These are phyloP conservation scores for Typhlichthys subterraneus DNA, from an alignment of 2,797 vertebrate species.

Conservation along the genomic window DNA sequence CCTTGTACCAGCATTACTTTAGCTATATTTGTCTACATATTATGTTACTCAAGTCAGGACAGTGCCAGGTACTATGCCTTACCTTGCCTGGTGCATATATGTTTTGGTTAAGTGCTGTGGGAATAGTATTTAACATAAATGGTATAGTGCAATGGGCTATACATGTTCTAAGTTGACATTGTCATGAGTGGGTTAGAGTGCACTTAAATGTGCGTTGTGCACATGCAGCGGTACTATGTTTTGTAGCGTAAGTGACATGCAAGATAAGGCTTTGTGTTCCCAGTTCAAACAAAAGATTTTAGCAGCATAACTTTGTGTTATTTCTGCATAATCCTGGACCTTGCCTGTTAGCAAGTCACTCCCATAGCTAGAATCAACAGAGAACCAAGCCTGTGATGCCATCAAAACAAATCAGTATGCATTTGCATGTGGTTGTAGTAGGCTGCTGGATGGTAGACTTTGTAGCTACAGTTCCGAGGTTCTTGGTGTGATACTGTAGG, in stretches of 20 bases:
- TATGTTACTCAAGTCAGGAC: conserved; percentile 38
- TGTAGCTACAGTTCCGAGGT: background rate
- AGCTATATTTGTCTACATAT: conserved; percentile 36
- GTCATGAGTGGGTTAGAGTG: conserved; percentile 24
- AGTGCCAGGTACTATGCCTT: background rate
- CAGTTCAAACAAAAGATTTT: conserved; percentile 7
- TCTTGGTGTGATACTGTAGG: background rate
- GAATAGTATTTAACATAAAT: conserved; percentile 24
- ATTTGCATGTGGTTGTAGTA: conserved; percentile 1
- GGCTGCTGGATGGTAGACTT: background rate
- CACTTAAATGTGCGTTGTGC: background rate
- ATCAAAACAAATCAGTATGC: conserved; percentile 17
- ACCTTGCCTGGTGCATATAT: background rate
- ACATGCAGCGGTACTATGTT: background rate
- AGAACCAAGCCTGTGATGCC: conserved; percentile 10
- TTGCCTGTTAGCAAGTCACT: conserved; percentile 17
- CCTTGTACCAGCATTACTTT: conserved; percentile 28
- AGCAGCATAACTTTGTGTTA: background rate
- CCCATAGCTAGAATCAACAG: conserved; percentile 3
- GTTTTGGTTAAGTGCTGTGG: conserved; percentile 8
- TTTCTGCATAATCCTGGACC: background rate
- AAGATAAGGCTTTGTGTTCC: conserved; percentile 7
- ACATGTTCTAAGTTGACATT: conserved; percentile 38
- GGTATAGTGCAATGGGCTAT: conserved; percentile 20
- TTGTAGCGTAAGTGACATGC: too few species aligned